phyloP scores from a whole-genome alignment of 92 coral and sea anemone genomes.

The Parazoanthus atlanticus region DNA sequence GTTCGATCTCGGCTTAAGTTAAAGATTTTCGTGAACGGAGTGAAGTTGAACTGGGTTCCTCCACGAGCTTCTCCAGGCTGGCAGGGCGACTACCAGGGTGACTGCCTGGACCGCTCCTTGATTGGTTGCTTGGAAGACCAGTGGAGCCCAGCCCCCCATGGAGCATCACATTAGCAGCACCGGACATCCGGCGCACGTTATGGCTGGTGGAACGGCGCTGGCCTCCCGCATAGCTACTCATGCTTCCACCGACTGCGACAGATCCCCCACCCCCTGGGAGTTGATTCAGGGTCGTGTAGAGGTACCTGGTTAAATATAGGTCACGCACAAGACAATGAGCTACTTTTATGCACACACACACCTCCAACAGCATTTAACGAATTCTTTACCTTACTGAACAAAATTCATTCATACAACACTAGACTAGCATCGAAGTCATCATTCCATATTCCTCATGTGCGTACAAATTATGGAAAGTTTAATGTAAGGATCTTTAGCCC shows the following conservation, averaged over 20 bases:
- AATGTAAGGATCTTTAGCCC: no score
- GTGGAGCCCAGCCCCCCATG: slow-evolving; percentile 11
- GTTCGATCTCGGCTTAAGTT: not conserved
- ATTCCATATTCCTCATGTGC: no score
- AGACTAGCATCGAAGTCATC: no score
- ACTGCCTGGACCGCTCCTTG: not conserved
- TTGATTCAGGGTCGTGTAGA: slow-evolving; percentile 26
- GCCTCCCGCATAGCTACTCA: slow-evolving; percentile 9
- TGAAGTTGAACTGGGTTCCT: slow-evolving; percentile 38
- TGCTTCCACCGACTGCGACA: slow-evolving; percentile 3
- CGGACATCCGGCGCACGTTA: slow-evolving; percentile 71
- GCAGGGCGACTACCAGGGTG: slow-evolving; percentile 12
- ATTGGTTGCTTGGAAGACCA: not conserved
- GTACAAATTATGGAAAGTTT: no score
- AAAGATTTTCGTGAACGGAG: slow-evolving; percentile 42
- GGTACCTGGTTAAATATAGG: not conserved
- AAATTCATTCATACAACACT: no score
- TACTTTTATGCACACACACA: no score
- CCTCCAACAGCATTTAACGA: not conserved
- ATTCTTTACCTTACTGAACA: no score
- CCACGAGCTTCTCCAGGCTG: slow-evolving; percentile 22
- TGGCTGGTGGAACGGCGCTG: slow-evolving; percentile 58
- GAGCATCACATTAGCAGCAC: slow-evolving; percentile 63
- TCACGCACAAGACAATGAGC: not conserved
- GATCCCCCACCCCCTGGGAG: slow-evolving; percentile 21